Evolutionary conservation across 1,140 invertebrate genomes (phyloP).

Genomic region (Uloborus diversus): DNA sequence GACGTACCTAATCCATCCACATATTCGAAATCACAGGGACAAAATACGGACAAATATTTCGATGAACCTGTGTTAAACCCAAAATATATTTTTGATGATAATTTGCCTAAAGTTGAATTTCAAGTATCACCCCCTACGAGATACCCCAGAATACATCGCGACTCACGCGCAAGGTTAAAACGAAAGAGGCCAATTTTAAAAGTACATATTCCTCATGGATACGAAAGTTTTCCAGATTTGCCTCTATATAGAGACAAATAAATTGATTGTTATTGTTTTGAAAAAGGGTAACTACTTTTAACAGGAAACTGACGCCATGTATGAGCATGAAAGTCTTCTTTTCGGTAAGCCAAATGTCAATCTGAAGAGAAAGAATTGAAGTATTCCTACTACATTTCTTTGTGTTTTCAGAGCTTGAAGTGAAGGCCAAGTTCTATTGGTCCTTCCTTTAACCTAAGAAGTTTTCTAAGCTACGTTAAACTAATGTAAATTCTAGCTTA

Average conservation of each 20-base stretch:
- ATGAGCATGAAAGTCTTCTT: too few relatives aligned
- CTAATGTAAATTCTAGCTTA: too few relatives aligned
- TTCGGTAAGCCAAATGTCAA: too few relatives aligned
- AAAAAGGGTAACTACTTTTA: too few relatives aligned
- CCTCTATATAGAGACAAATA: conserved; percentile 48
- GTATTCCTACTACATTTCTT: too few relatives aligned
- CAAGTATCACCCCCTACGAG: neutral
- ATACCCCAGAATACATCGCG: conserved; percentile 10
- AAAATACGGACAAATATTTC: conserved; percentile 1
- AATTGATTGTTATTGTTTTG: neutral
- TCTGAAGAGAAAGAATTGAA: too few relatives aligned
- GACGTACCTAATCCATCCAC: neutral
- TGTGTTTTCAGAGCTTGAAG: too few relatives aligned
- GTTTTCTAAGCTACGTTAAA: too few relatives aligned
- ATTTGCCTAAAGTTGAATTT: neutral
- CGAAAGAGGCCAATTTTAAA: neutral
- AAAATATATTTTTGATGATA: conserved; percentile 19
- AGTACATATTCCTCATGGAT: conserved; percentile 33
- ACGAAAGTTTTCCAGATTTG: conserved; percentile 20
- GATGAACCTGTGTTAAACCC: conserved; percentile 1
- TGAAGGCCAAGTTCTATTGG: too few relatives aligned
- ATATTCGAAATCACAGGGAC: neutral
- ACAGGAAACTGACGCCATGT: too few relatives aligned
- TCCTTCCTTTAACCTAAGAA: too few relatives aligned
- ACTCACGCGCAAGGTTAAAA: neutral